Evolutionary conservation across 2,113 vertebrate genomes (phyloP).

Genomic region (Rhinichthys klamathensis): DNA sequence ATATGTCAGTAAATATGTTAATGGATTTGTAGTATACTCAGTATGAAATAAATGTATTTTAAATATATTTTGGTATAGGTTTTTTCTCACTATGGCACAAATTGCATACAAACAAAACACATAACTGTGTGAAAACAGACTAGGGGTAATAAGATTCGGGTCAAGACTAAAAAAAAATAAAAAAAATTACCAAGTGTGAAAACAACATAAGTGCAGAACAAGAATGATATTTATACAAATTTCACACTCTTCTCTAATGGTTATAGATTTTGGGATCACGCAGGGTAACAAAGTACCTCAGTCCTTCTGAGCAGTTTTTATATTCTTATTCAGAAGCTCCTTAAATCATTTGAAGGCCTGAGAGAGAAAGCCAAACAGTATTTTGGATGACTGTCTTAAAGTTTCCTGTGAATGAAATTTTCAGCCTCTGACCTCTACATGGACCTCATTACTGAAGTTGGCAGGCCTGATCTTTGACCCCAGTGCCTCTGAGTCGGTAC

Average conservation of each 20-base stretch:
- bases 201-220: not conserved
- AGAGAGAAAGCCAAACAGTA: not conserved
- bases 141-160: not conserved
- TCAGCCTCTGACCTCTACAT: conserved; percentile 41
- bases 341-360: conserved; percentile 4
- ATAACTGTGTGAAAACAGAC: not conserved
- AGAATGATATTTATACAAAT: not conserved
- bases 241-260: not conserved
- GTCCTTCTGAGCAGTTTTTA: not conserved
- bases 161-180: not conserved
- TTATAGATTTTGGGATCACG: not conserved
- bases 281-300: not conserved
- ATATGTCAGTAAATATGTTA: no score
- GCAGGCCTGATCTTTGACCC: conserved; percentile 31
- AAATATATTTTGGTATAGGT: no score
- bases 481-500: not conserved
- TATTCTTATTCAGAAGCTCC: conserved; percentile 1
- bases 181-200: not conserved
- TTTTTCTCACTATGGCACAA: no score
- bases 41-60: no score
- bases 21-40: no score
- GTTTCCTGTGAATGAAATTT: conserved; percentile 19
- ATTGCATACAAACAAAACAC: not conserved
- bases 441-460: conserved; percentile 41
- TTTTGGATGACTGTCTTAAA: not conserved